Percentiles rank a stretch among this genome's conserved stretches.
Conservation (phyloP, 2,797 vertebrate species). For the Scarus forsteni region DNA sequence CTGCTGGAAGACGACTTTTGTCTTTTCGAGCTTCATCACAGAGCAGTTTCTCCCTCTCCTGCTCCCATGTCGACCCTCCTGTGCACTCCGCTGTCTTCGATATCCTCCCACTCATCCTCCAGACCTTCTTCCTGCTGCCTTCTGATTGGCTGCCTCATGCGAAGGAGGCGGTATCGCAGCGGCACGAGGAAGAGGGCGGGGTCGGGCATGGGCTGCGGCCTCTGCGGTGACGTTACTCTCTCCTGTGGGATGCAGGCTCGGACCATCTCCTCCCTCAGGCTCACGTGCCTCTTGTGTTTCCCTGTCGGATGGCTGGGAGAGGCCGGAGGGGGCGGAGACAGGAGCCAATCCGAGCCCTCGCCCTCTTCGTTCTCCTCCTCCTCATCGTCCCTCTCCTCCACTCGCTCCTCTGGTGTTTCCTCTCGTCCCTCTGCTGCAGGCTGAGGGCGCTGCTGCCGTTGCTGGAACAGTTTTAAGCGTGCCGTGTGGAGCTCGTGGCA, state of each 20-base stretch:
- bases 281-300: constrained; percentile 56
- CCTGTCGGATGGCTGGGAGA: constrained; percentile 59
- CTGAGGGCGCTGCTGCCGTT: constrained; percentile 49
- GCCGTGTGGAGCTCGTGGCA: constrained; percentile 90
- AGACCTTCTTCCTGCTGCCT: constrained; percentile 52
- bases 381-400: constrained; percentile 34
- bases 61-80: constrained; percentile 81
- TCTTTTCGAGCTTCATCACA: constrained; percentile 57
- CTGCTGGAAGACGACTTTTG: constrained; percentile 53
- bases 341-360: constrained; percentile 65
- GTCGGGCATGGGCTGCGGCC: constrained; percentile 91
- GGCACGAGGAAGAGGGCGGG: constrained; percentile 92
- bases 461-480: constrained; percentile 87
- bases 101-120: constrained; percentile 79
- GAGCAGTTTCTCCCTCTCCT: constrained; percentile 79
- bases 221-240: constrained; percentile 81
- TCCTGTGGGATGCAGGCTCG: constrained; percentile 82
- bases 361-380: constrained; percentile 48
- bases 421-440: constrained; percentile 37
- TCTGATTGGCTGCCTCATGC: constrained; percentile 68
- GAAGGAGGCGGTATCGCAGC: constrained; percentile 81
- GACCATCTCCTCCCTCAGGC: constrained; percentile 77
- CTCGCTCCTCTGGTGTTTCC: constrained; percentile 30
- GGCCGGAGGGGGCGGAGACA: constrained; percentile 71
- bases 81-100: constrained; percentile 72